A percentile compares a stretch with the other conserved stretches of the same genome.
Evolutionary conservation across 2,113 vertebrate genomes (phyloP).

Genomic region (Apaloderma vittatum): DNA sequence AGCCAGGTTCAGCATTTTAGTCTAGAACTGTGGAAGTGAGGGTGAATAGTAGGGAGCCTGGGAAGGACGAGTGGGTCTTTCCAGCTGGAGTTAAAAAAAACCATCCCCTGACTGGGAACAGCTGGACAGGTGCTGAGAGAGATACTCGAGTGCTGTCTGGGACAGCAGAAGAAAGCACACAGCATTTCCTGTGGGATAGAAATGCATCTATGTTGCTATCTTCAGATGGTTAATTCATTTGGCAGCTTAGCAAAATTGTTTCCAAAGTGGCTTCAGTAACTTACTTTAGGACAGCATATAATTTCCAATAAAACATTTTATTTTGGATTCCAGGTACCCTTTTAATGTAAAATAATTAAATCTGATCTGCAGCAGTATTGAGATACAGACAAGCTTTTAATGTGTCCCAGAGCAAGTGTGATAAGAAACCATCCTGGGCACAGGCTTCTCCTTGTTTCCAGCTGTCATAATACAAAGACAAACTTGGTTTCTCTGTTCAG

Average conservation of each 20-base stretch:
- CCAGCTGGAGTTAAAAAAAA: neutral
- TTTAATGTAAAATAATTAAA: neutral
- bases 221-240: slow-evolving; percentile 4
- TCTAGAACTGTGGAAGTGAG: neutral
- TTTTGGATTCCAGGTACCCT: neutral
- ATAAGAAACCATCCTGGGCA: neutral
- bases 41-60: neutral
- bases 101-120: rapidly evolving
- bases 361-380: neutral
- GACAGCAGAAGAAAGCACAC: neutral
- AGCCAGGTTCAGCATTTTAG: neutral
- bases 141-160: neutral
- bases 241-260: slow-evolving; percentile 2
- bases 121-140: neutral
- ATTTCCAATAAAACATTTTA: slow-evolving; percentile 11
- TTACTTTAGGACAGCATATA: neutral
- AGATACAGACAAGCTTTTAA: neutral
- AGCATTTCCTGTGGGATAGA: neutral
- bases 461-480: neutral
- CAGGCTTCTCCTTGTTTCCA: neutral
- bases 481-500: neutral
- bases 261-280: slow-evolving; percentile 10
- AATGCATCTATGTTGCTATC: neutral
- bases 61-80: neutral
- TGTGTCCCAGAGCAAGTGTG: neutral